Percentiles rank a stretch among this genome's conserved stretches.
Conservation (phyloP, 2,888 invertebrate species). For the Tetranychus truncatus region DNA sequence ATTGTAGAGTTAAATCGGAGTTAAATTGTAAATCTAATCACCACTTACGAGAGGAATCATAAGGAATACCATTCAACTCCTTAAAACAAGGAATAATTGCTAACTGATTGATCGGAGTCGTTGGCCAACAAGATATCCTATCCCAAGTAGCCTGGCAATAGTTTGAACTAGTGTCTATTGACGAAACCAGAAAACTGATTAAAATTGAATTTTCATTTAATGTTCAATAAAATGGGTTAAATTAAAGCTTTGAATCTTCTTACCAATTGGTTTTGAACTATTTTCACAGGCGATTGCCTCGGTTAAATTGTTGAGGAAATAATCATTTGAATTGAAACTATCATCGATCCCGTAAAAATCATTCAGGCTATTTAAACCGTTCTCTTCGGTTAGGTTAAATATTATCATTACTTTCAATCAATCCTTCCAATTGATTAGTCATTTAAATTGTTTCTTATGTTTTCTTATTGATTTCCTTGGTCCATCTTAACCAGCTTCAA, state of each 20-base stretch:
- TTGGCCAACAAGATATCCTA: slow-evolving; percentile 59
- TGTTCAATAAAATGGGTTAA: neutral
- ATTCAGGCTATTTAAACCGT: neutral
- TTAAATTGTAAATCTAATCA: neutral
- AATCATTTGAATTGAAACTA: neutral
- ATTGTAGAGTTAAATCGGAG: neutral
- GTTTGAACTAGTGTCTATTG: neutral
- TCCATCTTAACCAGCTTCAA: too few species aligned
- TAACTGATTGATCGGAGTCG: slow-evolving; percentile 48
- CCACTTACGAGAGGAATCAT: slow-evolving; percentile 63
- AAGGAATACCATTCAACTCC: slow-evolving; percentile 54
- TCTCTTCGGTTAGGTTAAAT: neutral
- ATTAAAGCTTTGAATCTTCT: neutral
- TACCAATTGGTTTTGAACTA: neutral
- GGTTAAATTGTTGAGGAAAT: neutral
- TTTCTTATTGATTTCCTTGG: neutral
- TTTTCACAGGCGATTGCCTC: neutral
- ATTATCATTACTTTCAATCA: neutral
- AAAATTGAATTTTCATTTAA: neutral
- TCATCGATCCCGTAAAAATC: neutral
- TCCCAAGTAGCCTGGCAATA: slow-evolving; percentile 22
- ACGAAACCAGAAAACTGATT: too few species aligned
- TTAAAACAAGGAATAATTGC: slow-evolving; percentile 58
- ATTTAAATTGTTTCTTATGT: neutral
- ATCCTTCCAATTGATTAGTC: neutral